Evolutionary conservation across 2,113 vertebrate species (phyloP).

Genomic region (Antigone vipio): DNA sequence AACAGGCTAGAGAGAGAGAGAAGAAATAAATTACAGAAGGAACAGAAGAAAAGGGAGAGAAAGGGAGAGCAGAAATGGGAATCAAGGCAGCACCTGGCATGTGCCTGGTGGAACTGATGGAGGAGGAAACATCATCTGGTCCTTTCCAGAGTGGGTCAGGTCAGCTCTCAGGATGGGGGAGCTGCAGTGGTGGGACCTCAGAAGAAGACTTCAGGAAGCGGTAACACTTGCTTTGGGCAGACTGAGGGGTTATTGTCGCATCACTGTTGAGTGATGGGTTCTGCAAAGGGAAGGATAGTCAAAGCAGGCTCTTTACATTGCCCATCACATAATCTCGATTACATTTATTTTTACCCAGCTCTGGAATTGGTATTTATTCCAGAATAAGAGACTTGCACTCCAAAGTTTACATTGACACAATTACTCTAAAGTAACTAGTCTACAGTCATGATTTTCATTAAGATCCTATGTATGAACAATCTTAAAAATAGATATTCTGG

Average conservation of each 20-base stretch:
- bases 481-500: not conserved
- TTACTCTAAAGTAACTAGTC: not conserved
- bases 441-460: not conserved
- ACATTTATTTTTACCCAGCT: not conserved
- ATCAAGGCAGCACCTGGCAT: not conserved
- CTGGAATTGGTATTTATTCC: not conserved
- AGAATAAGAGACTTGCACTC: not conserved
- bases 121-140: not conserved
- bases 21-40: not conserved
- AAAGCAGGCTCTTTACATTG: not conserved
- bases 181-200: not conserved
- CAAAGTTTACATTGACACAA: not conserved
- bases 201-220: not conserved
- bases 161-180: accelerated
- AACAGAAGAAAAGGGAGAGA: not conserved
- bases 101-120: not conserved
- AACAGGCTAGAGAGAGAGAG: not conserved
- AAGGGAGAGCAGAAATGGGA: not conserved
- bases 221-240: not conserved
- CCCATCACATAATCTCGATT: not conserved
- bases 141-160: not conserved
- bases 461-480: not conserved
- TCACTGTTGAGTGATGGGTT: not conserved
- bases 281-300: not conserved
- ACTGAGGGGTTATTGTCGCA: not conserved